Percentiles rank a stretch among this genome's conserved stretches.
phyloP scores from a whole-genome alignment of 2,113 vertebrate species.

The Antigone vipio region DNA sequence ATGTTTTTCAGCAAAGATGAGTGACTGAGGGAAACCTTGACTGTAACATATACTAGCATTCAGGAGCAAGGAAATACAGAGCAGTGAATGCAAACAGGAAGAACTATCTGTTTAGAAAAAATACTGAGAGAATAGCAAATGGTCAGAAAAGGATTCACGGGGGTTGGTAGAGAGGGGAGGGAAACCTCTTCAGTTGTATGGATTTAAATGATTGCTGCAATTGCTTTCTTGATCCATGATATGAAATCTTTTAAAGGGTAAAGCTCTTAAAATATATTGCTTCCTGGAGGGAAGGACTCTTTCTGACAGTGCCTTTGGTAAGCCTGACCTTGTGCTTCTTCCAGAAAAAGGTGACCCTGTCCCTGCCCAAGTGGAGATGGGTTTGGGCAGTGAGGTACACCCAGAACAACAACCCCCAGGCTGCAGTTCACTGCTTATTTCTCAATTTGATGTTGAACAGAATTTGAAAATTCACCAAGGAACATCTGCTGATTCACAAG shows the following conservation, averaged over 20 bases:
- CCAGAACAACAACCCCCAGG: neutral
- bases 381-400: neutral
- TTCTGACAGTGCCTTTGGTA: neutral
- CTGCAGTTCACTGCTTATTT: neutral
- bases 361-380: neutral
- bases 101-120: neutral
- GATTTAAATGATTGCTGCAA: neutral
- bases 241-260: neutral
- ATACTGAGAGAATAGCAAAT: neutral
- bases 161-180: neutral
- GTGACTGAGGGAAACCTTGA: neutral
- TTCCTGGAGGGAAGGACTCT: neutral
- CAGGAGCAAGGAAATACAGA: neutral
- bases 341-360: neutral
- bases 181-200: neutral
- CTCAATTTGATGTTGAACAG: neutral
- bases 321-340: neutral
- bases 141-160: neutral
- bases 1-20: neutral
- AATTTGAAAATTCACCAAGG: neutral
- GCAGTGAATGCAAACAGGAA: neutral
- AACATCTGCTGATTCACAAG: neutral
- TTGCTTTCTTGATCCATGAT: neutral
- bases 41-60: neutral
- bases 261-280: neutral